These are phyloP conservation scores for Brenthis hecate DNA, from an alignment of 2,888 invertebrate genomes.

Conservation along the genomic window DNA sequence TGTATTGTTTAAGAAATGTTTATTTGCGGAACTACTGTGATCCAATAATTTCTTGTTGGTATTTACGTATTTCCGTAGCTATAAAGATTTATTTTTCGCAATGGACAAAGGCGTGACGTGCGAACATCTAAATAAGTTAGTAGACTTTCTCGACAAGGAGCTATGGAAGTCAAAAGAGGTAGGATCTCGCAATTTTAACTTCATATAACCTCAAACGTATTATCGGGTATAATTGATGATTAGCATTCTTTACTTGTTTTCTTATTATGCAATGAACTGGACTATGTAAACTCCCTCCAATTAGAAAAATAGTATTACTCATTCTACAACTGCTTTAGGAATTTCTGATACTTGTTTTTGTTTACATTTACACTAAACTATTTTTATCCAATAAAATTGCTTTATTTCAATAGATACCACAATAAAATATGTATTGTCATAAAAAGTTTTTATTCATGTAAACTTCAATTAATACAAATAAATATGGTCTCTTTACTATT, in stretches of 20 bases:
- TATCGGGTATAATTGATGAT: slow-evolving; percentile 56
- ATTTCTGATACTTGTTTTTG: slow-evolving; percentile 18
- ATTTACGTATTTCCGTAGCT: slow-evolving; percentile 54
- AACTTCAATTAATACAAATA: no score
- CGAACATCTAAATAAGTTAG: slow-evolving; percentile 74
- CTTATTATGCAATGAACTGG: slow-evolving; percentile 62
- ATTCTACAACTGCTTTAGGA: slow-evolving; percentile 9
- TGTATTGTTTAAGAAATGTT: slow-evolving; percentile 61
- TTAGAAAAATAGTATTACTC: slow-evolving; percentile 20
- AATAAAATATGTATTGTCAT: background rate
- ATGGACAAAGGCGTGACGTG: slow-evolving; percentile 78
- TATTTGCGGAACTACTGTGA: slow-evolving; percentile 65
- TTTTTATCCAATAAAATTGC: background rate
- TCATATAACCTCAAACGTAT: slow-evolving; percentile 69
- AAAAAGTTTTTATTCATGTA: no score
- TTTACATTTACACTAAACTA: slow-evolving; percentile 8
- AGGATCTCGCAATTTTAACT: slow-evolving; percentile 46
- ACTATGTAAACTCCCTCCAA: slow-evolving; percentile 26
- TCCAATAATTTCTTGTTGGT: slow-evolving; percentile 56
- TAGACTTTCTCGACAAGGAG: slow-evolving; percentile 66
- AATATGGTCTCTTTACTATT: no score
- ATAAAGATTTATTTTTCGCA: slow-evolving; percentile 52
- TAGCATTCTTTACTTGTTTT: slow-evolving; percentile 60
- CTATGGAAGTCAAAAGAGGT: slow-evolving; percentile 77
- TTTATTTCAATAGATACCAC: slow-evolving; percentile 4